These are phyloP conservation scores for Willisornis vidua DNA, from an alignment of 2,113 vertebrate species.

Conservation along the genomic window DNA sequence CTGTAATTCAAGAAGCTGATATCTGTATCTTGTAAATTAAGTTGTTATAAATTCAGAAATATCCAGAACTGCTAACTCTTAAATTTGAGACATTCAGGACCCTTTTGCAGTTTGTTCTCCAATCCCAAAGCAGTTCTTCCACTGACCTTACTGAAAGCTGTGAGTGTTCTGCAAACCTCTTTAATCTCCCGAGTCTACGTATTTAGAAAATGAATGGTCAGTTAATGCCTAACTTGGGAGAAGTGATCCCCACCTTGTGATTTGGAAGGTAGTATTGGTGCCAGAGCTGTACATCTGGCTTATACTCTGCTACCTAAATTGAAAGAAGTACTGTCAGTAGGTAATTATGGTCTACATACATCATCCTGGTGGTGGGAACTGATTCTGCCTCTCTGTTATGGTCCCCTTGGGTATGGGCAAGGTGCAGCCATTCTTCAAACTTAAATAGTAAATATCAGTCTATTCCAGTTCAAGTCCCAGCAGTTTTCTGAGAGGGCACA, in stretches of 20 bases:
- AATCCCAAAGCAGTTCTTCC: background rate
- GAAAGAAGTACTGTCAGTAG: background rate
- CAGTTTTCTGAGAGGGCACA: background rate
- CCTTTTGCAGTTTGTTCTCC: background rate
- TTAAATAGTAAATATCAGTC: background rate
- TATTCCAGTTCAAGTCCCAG: background rate
- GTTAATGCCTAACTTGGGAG: background rate
- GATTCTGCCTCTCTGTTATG: background rate
- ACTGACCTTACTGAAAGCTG: background rate
- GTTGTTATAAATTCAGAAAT: background rate
- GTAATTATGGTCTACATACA: background rate
- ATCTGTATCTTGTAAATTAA: background rate
- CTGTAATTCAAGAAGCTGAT: background rate
- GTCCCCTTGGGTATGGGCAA: background rate
- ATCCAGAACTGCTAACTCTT: background rate
- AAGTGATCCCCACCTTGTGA: background rate
- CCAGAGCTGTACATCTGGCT: background rate
- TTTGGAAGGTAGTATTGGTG: background rate
- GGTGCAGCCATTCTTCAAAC: background rate
- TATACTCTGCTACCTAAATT: background rate
- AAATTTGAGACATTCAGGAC: background rate
- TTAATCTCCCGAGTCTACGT: accelerated
- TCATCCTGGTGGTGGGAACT: background rate
- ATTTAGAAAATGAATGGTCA: background rate
- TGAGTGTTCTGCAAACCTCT: background rate